Percentiles rank a stretch among this genome's conserved stretches.
Conservation (phyloP, 2,888 invertebrate species). For the Machimus atricapillus region DNA sequence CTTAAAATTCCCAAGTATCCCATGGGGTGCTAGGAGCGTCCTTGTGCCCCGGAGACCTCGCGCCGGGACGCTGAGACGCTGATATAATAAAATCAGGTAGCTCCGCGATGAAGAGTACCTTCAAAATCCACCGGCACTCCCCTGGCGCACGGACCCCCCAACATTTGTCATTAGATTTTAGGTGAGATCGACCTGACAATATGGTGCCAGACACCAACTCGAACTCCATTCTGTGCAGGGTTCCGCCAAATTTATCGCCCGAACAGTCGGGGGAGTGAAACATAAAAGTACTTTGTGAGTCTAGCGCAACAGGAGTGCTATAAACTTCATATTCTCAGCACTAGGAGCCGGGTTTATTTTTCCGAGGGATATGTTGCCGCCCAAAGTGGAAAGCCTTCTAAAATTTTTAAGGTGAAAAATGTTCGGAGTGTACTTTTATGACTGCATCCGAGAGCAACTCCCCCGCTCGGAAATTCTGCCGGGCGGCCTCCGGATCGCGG, state of each 20-base stretch:
- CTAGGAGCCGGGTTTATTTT: constrained; percentile 1
- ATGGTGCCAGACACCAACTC: not conserved
- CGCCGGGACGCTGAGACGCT: not conserved
- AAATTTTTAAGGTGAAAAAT: constrained; percentile 37
- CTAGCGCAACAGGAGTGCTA: constrained; percentile 37
- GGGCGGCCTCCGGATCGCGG: not conserved
- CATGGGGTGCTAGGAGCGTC: not conserved
- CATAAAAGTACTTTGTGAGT: constrained; percentile 35
- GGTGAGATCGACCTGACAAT: constrained; percentile 26
- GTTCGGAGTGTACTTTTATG: constrained; percentile 29
- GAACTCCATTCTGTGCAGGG: constrained; percentile 7
- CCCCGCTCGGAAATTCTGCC: not conserved
- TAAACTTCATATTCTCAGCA: constrained; percentile 35
- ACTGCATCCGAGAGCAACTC: not conserved
- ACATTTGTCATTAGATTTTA: constrained; percentile 37
- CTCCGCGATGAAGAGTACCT: not conserved
- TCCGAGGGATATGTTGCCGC: not conserved
- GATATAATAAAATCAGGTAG: constrained; percentile 6
- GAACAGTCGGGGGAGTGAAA: not conserved
- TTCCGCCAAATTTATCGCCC: constrained; percentile 6
- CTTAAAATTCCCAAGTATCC: constrained; percentile 11
- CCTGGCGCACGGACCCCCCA: not conserved
- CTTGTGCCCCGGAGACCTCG: not conserved
- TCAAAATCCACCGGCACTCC: not conserved
- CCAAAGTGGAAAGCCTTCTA: constrained; percentile 1